These are phyloP conservation scores for Hippocampus abdominalis DNA, from an alignment of 2,113 vertebrate genomes.

Conservation along the genomic window DNA sequence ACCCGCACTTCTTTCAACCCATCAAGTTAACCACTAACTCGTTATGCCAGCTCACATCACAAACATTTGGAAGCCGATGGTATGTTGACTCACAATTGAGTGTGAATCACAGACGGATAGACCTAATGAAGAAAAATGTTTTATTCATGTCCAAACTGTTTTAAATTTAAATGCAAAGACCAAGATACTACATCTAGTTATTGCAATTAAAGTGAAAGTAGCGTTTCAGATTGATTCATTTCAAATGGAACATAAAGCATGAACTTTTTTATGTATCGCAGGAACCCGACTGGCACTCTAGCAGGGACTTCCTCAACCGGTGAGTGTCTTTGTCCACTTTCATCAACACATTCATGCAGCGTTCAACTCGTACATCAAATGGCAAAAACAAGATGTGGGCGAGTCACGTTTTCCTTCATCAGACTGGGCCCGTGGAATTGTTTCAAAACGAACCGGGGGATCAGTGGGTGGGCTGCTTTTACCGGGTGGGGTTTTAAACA, in stretches of 20 bases:
- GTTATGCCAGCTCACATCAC: conserved; percentile 39
- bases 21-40: conserved; percentile 53
- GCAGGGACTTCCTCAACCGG: conserved; percentile 73
- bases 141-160: neutral
- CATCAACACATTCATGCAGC: neutral
- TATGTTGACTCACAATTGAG: neutral
- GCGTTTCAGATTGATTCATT: neutral
- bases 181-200: neutral
- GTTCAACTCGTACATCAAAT: conserved; percentile 13
- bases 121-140: neutral
- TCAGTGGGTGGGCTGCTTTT: conserved; percentile 42
- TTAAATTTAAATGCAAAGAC: neutral
- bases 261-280: conserved; percentile 68
- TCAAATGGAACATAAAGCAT: neutral
- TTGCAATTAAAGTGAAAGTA: neutral
- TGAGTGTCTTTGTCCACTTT: conserved; percentile 47
- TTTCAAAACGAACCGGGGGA: conserved; percentile 21
- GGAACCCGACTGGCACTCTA: conserved; percentile 70
- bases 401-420: conserved; percentile 25
- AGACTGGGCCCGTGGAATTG: conserved; percentile 35
- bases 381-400: conserved; percentile 30
- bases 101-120: neutral
- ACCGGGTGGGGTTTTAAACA: conserved; percentile 1
- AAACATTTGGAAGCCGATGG: conserved; percentile 23
- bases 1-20: conserved; percentile 51